A percentile compares a stretch with the other conserved stretches of the same genome.
phyloP scores from a whole-genome alignment of 2,113 vertebrate genomes.

The Silurus asotus region DNA sequence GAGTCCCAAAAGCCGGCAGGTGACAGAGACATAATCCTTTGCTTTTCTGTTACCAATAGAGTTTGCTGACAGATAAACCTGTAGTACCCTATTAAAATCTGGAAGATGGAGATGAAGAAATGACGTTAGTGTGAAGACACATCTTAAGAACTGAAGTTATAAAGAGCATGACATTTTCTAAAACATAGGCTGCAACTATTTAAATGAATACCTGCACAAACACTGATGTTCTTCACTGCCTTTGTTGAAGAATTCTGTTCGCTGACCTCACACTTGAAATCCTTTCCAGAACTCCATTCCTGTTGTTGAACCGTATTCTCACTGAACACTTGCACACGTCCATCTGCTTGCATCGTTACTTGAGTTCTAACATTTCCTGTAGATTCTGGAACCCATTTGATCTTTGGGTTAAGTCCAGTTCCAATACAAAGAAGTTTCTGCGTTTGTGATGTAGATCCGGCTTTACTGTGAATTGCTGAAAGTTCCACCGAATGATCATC shows the following conservation, averaged over 20 bases:
- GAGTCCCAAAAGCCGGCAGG: constrained; percentile 62
- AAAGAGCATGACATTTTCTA: background rate
- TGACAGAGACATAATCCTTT: constrained; percentile 48
- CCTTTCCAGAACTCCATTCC: constrained; percentile 61
- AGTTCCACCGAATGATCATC: constrained; percentile 61
- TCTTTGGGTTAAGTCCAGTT: constrained; percentile 63
- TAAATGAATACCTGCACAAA: constrained; percentile 65
- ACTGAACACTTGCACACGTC: constrained; percentile 59
- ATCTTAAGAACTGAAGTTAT: background rate
- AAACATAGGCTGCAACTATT: background rate
- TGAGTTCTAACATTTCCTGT: background rate
- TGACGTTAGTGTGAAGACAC: background rate
- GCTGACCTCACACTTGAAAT: constrained; percentile 61
- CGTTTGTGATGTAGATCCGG: background rate
- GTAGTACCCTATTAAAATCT: constrained; percentile 48
- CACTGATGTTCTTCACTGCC: constrained; percentile 36
- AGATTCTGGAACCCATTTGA: constrained; percentile 59
- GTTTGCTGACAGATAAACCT: constrained; percentile 58
- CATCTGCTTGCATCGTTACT: constrained; percentile 53
- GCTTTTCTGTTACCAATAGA: constrained; percentile 24
- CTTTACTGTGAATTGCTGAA: constrained; percentile 34
- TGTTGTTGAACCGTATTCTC: constrained; percentile 41
- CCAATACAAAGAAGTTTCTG: constrained; percentile 62
- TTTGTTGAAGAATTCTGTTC: background rate
- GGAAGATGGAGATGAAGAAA: constrained; percentile 56